Percentiles rank a stretch among this genome's conserved stretches.
These are phyloP conservation scores for Drosophila paranaensis DNA, from an alignment of 2,888 invertebrate species.

Conservation along the genomic window DNA sequence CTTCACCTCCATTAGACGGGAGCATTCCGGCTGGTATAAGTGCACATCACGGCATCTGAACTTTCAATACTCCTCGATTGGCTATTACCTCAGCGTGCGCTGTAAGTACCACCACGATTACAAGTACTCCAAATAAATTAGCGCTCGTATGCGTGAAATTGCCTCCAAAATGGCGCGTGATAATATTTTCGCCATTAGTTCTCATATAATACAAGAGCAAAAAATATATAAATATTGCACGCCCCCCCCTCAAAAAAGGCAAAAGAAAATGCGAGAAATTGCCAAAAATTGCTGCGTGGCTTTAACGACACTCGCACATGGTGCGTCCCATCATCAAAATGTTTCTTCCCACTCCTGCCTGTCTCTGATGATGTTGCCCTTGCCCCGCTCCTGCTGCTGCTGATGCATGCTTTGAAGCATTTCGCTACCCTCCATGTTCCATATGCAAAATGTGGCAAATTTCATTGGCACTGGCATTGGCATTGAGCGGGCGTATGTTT, in stretches of 20 bases:
- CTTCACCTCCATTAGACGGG: slow-evolving; percentile 91
- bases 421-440: slow-evolving; percentile 41
- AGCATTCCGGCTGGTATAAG: slow-evolving; percentile 97
- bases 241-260: background rate
- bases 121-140: slow-evolving; percentile 42
- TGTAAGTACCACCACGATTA: slow-evolving; percentile 88
- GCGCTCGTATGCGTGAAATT: slow-evolving; percentile 76
- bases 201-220: slow-evolving; percentile 47
- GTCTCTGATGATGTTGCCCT: slow-evolving; percentile 17
- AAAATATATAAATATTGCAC: slow-evolving; percentile 6
- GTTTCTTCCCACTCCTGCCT: background rate
- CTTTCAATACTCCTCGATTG: slow-evolving; percentile 94
- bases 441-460: slow-evolving; percentile 65
- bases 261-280: slow-evolving; percentile 30
- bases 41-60: slow-evolving; percentile 94
- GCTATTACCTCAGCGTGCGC: slow-evolving; percentile 94
- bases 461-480: slow-evolving; percentile 62
- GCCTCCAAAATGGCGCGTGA: slow-evolving; percentile 73
- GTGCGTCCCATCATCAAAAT: slow-evolving; percentile 46
- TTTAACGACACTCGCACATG: slow-evolving; percentile 77
- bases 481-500: slow-evolving; percentile 36
- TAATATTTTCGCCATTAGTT: slow-evolving; percentile 80
- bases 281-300: slow-evolving; percentile 54
- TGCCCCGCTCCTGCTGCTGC: background rate
- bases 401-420: slow-evolving; percentile 27